Conservation (phyloP, 2,888 invertebrate species). For the Drosophila anomelani region DNA sequence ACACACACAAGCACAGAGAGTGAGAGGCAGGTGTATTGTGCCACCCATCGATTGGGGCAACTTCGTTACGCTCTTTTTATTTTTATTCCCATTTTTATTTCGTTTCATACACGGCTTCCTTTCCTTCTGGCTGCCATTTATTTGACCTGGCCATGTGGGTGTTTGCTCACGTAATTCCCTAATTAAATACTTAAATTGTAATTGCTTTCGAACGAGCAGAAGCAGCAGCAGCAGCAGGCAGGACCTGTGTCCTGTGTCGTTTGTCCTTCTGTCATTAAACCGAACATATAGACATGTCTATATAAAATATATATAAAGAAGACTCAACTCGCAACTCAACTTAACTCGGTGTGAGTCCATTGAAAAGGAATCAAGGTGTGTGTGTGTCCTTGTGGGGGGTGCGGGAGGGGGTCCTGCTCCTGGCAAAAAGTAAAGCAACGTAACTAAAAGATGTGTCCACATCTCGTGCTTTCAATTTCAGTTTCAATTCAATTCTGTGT, state of each 20-base stretch:
- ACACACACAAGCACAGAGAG: background rate
- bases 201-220: slow-evolving; percentile 77
- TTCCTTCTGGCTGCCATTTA: slow-evolving; percentile 28
- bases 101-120: slow-evolving; percentile 31
- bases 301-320: slow-evolving; percentile 2
- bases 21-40: slow-evolving; percentile 28
- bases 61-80: slow-evolving; percentile 63
- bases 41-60: slow-evolving; percentile 56
- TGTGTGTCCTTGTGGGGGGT: slow-evolving; percentile 5
- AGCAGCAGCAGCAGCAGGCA: slow-evolving; percentile 22
- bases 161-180: slow-evolving; percentile 75
- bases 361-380: slow-evolving; percentile 34
- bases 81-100: slow-evolving; percentile 53
- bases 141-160: slow-evolving; percentile 46
- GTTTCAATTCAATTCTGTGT: slow-evolving; percentile 23
- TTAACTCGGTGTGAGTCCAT: slow-evolving; percentile 20
- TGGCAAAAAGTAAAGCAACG: slow-evolving; percentile 8
- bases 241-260: background rate
- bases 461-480: slow-evolving; percentile 25
- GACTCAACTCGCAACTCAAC: slow-evolving; percentile 3
- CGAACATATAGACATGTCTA: slow-evolving; percentile 23
- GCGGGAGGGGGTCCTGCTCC: background rate
- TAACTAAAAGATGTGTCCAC: slow-evolving; percentile 35
- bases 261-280: slow-evolving; percentile 60
- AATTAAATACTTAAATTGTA: slow-evolving; percentile 81